A percentile compares a stretch with the other conserved stretches of the same genome.
These are phyloP conservation scores for Nothocercus nigrocapillus DNA, from an alignment of 2,113 vertebrate genomes.

Conservation along the genomic window DNA sequence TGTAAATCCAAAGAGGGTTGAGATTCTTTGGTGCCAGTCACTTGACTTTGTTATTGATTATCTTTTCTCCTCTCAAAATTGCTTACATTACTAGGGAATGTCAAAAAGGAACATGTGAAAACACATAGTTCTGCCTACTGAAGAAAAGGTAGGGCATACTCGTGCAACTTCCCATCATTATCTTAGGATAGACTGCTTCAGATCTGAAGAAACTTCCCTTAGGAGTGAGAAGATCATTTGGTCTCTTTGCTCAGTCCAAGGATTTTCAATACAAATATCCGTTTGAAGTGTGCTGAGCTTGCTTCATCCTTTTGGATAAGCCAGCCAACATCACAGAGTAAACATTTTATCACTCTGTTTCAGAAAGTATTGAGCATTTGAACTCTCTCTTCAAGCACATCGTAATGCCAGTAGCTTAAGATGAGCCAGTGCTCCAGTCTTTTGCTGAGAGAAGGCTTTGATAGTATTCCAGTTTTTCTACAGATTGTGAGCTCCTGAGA, in stretches of 20 bases:
- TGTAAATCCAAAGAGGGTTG: neutral
- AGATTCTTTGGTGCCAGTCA: fast-evolving
- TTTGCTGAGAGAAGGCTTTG: neutral
- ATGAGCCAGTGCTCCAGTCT: neutral
- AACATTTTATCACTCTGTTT: slow-evolving; percentile 16
- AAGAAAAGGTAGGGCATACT: neutral
- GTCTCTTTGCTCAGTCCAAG: neutral
- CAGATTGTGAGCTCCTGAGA: neutral
- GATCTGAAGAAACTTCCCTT: neutral
- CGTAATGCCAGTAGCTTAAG: neutral
- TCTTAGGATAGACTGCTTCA: neutral
- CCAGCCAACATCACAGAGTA: neutral
- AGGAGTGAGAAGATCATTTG: neutral
- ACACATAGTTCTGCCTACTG: neutral
- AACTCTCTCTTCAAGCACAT: neutral
- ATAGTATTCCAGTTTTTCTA: neutral
- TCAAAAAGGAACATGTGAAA: neutral
- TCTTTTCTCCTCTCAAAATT: neutral
- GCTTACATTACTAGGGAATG: neutral
- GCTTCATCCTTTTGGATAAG: slow-evolving; percentile 10
- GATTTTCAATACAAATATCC: neutral
- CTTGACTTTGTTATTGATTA: neutral
- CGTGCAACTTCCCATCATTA: neutral
- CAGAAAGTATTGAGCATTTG: neutral
- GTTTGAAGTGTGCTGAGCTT: neutral